Conservation (phyloP, 2,888 invertebrate species). For the Tenodera sinensis region DNA sequence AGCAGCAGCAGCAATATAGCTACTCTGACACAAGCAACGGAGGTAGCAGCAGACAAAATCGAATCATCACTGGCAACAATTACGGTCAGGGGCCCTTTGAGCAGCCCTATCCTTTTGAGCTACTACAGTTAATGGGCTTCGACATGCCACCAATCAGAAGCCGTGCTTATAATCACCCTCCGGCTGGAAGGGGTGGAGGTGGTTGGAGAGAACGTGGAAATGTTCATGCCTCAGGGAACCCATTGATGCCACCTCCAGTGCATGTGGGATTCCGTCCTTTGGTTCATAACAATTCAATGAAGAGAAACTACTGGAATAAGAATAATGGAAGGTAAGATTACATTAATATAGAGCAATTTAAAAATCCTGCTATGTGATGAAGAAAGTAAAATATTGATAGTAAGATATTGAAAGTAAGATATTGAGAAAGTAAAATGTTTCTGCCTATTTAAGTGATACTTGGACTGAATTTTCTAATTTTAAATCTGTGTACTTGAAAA, state of each 20-base stretch:
- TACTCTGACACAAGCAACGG: neutral
- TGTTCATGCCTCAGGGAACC: neutral
- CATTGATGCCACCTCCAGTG: constrained; percentile 22
- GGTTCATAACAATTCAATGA: constrained; percentile 1
- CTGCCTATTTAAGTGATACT: no score
- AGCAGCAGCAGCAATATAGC: constrained; percentile 18
- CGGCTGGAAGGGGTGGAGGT: constrained; percentile 22
- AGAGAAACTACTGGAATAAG: constrained; percentile 26
- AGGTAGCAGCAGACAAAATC: neutral
- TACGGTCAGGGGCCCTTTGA: constrained; percentile 14
- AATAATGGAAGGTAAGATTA: constrained; percentile 9
- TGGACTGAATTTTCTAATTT: no score
- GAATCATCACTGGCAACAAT: constrained; percentile 1
- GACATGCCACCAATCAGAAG: constrained; percentile 29
- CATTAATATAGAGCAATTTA: no score
- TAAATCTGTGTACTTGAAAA: no score
- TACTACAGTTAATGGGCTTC: constrained; percentile 26
- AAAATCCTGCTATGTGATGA: no score
- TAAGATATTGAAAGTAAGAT: no score
- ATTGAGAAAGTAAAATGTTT: no score
- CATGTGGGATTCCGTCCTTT: constrained; percentile 16
- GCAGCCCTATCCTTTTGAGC: constrained; percentile 9
- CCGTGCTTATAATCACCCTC: constrained; percentile 18
- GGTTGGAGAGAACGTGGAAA: constrained; percentile 25
- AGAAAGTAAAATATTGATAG: no score